phyloP scores from a whole-genome alignment of 2,888 invertebrate species.

The Neocrepidodera transversa region DNA sequence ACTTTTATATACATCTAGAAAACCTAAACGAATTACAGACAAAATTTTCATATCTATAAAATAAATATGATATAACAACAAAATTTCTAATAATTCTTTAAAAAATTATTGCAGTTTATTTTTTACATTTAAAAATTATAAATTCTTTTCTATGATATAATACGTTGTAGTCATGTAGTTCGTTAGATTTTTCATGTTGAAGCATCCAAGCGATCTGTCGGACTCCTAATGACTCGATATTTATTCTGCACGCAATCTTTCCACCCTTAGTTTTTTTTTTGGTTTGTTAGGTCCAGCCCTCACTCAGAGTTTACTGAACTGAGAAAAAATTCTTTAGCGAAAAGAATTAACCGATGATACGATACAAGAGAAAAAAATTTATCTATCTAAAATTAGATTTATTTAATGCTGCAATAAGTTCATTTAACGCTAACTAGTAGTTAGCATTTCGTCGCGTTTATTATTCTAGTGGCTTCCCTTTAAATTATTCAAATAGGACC shows the following conservation, averaged over 20 bases:
- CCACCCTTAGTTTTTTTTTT: slow-evolving; percentile 9
- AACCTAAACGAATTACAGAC: too few relatives aligned
- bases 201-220: not conserved
- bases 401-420: slow-evolving; percentile 6
- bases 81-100: too few relatives aligned
- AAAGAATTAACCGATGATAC: too few relatives aligned
- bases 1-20: too few relatives aligned
- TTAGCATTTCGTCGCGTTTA: slow-evolving; percentile 5
- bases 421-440: not conserved
- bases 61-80: too few relatives aligned
- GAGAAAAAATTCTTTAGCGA: not conserved
- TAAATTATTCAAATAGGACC: slow-evolving; percentile 23
- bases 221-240: slow-evolving; percentile 1
- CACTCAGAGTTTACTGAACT: slow-evolving; percentile 2
- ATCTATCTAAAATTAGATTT: too few relatives aligned
- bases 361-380: too few relatives aligned
- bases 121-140: too few relatives aligned
- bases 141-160: too few relatives aligned
- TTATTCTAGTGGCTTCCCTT: slow-evolving; percentile 5
- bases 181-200: slow-evolving; percentile 1
- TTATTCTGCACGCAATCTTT: slow-evolving; percentile 12
- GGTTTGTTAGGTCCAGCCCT: slow-evolving; percentile 14
- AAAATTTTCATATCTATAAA: too few relatives aligned
- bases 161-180: too few relatives aligned
- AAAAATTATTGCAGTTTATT: too few relatives aligned